Evolutionary conservation across 2,113 vertebrate species (phyloP), one percentile per base, ranked within the genome.

Genomic region (Gymnorhina tibicen): DNA sequence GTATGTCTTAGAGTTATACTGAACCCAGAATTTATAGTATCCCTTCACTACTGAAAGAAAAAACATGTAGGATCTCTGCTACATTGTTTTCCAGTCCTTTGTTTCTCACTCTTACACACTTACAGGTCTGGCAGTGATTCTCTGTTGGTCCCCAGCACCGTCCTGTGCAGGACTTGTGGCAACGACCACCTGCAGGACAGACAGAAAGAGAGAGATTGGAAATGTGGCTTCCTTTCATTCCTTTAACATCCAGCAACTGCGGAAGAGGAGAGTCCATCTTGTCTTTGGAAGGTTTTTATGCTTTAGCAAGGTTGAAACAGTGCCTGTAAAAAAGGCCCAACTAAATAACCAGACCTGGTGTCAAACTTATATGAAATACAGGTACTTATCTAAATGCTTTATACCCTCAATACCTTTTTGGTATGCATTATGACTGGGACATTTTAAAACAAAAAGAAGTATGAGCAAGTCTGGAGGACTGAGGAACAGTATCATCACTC

Each of bases 61-160:
- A 52, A 32, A 30, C 47, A 52, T 4, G 10, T 4, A 53, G n/a
- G 23, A 87, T 56, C 24, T 56, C 17, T 41, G 13, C 26, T 47
- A 21, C 16, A 37, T 35, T 4, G 27, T 37, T 68, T 80, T 37
- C 12, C 24, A 44, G 16, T 23, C 13, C 28, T 56, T 42, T 59
- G 26, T 62, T 93, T 69, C 89, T 42, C 41, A 41, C 21, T 5
- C 52, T 37, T 33, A 53, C 50, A 75, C 74, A 99, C 99, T 99
- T 98, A 99, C 99, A 97, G 68, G 97, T 99, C 96, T 99, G 99
- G 96, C 99, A 99, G 89, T 99, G 99, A 76, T 98, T 98, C 66
- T 99, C 99, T 13, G 98, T 99, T 62, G 99, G 98, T 72, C 99
- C 99, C 99, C 99, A 99, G 96, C 99, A 99, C 52, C 99, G 98